Evolutionary conservation across 2,797 vertebrate genomes (phyloP).

Genomic region (Lophotriccus pileatus): DNA sequence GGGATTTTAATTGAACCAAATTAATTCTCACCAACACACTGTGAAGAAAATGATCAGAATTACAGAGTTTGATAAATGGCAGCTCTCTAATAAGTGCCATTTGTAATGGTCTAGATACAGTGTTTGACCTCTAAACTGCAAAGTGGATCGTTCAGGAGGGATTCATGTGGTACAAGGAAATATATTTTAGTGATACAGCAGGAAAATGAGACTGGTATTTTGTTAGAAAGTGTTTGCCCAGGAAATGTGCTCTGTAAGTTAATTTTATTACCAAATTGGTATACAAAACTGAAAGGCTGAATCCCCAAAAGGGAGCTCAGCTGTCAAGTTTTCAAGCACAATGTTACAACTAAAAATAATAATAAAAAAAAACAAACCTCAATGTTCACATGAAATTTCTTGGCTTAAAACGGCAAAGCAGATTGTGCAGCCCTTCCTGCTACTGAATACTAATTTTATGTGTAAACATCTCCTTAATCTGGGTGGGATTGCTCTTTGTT

Average conservation of each 20-base stretch:
- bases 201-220: neutral
- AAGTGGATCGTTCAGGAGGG: neutral
- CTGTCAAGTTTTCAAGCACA: neutral
- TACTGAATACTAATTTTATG: neutral
- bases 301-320: neutral
- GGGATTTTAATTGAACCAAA: neutral
- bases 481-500: neutral
- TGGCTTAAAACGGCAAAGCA: neutral
- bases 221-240: neutral
- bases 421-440: neutral
- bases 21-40: neutral
- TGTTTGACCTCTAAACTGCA: neutral
- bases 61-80: neutral
- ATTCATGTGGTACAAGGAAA: neutral
- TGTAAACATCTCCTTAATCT: neutral
- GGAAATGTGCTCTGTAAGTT: neutral
- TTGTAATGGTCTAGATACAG: neutral
- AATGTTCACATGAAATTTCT: neutral
- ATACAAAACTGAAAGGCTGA: neutral
- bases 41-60: neutral
- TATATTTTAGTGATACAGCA: neutral
- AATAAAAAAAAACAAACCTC: neutral
- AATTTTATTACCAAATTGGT: conserved; percentile 28
- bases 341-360: neutral
- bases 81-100: neutral